Conservation (phyloP, 2,888 invertebrate genomes). For the Sphaerophoria rueppellii region DNA sequence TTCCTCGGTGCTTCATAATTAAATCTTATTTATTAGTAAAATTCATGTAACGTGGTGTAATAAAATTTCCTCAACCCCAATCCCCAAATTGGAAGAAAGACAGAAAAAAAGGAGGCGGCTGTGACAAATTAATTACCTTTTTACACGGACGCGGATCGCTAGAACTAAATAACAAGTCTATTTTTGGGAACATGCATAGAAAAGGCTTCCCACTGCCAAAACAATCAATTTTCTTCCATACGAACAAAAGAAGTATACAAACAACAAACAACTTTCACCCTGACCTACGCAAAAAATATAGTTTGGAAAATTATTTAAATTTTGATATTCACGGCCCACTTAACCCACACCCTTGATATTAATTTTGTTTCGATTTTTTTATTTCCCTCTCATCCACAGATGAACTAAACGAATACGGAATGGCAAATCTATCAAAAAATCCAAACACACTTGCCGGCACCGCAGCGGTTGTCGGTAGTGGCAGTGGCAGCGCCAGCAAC, state of each 20-base stretch:
- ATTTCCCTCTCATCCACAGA: slow-evolving; percentile 33
- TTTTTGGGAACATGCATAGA: slow-evolving; percentile 13
- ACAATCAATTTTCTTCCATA: slow-evolving; percentile 8
- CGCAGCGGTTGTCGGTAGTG: neutral
- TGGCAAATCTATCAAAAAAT: slow-evolving; percentile 82
- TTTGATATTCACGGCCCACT: neutral
- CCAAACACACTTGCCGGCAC: slow-evolving; percentile 60
- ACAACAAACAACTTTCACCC: slow-evolving; percentile 33
- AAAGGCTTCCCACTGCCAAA: slow-evolving; percentile 6
- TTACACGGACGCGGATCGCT: slow-evolving; percentile 23
- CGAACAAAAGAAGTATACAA: neutral
- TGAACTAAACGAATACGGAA: slow-evolving; percentile 71
- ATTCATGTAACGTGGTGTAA: slow-evolving; percentile 18
- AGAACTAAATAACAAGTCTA: slow-evolving; percentile 11
- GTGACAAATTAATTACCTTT: slow-evolving; percentile 35
- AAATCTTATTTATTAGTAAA: slow-evolving; percentile 20
- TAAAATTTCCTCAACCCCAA: neutral
- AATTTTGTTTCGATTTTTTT: neutral
- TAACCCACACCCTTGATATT: slow-evolving; percentile 6
- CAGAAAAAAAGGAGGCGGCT: slow-evolving; percentile 5
- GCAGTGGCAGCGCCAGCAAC: slow-evolving; percentile 28
- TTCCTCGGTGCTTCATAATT: neutral
- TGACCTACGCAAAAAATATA: slow-evolving; percentile 26
- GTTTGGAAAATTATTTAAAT: neutral
- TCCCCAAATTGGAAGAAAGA: neutral